Base-by-base conservation (phyloP, 1,140 invertebrate genomes). In the Ganaspis sp. region DNA sequence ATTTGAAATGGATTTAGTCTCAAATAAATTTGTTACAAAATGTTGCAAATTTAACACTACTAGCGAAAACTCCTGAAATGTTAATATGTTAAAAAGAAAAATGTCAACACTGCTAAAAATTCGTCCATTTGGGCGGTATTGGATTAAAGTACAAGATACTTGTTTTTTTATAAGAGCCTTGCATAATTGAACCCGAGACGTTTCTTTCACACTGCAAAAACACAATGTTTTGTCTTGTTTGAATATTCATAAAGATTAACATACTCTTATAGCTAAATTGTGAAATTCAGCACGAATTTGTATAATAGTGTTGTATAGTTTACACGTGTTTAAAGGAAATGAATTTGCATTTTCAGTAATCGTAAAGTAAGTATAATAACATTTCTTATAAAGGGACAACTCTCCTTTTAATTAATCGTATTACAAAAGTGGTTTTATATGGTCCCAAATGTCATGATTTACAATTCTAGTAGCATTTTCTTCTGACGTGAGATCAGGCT, bases 391-490 rank as follows among this genome's bases (percentile, higher is more conserved):
- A 49, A 8, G 12, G 17, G 11, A 64, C 23, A 64, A 29, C 11
- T 12, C 26, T 29, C 9, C 9, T 29, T 64, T 64, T 29, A 64
- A 64, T 64, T 64, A 64, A 64, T 29, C 58, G 26, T 26, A 64
- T 64, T 29, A 29, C 58, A 64, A 64, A 64, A 29, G 12, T 64
- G 26, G 12, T 64, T 64, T 29, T 64, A 64, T 64, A 64, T 64
- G 58, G 23, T 64, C 3, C 58, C 26, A 64, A 64, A 64, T 64
- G 58, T 64, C 58, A 64, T 64, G 58, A 64, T 64, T 64, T 64
- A 64, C 58, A 64, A 64, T 64, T 64, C 58, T 64, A 64, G 58
- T 29, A 64, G 23, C 58, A 64, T 64, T 64, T 64, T 64, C 58
- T 64, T 34, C 26, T 64, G 58, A 64, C 58, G 12, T 64, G 58